Evolutionary conservation across 2,888 invertebrate species (phyloP).

Genomic region (Trichopria drosophilae): DNA sequence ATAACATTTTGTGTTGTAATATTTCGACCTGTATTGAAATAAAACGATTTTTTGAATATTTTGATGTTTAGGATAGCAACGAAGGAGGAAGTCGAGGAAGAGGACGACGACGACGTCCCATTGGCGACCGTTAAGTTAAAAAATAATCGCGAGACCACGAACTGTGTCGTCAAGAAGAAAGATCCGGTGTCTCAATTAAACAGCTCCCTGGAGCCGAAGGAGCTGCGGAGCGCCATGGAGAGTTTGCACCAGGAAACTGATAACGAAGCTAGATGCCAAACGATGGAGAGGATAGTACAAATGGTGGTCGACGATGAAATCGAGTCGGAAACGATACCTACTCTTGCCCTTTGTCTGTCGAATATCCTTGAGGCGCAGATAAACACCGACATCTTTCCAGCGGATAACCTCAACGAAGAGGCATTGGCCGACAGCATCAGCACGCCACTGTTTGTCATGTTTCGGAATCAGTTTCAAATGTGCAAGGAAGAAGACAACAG

Average conservation of each 20-base stretch:
- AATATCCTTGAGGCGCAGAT: slow-evolving; percentile 63
- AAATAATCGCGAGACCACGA: slow-evolving; percentile 53
- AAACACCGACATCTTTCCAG: slow-evolving; percentile 61
- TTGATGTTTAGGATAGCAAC: slow-evolving; percentile 51
- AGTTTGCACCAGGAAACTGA: slow-evolving; percentile 65
- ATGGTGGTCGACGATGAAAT: slow-evolving; percentile 66
- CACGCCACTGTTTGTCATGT: slow-evolving; percentile 84
- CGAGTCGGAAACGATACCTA: slow-evolving; percentile 64
- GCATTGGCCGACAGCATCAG: slow-evolving; percentile 76
- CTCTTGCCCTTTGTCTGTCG: slow-evolving; percentile 65
- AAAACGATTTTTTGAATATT: no score
- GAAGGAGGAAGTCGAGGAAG: slow-evolving; percentile 63
- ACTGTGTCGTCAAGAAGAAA: slow-evolving; percentile 50
- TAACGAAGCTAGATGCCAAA: slow-evolving; percentile 65
- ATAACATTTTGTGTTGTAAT: no score
- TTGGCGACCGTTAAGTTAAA: slow-evolving; percentile 75
- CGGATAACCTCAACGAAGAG: slow-evolving; percentile 61
- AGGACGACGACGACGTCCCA: slow-evolving; percentile 75
- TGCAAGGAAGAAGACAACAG: slow-evolving; percentile 72
- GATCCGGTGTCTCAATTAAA: slow-evolving; percentile 50
- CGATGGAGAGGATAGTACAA: slow-evolving; percentile 68
- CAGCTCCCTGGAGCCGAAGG: slow-evolving; percentile 57
- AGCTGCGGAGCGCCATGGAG: slow-evolving; percentile 63
- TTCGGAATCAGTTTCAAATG: slow-evolving; percentile 77
- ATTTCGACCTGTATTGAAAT: no score